A percentile compares a stretch with the other conserved stretches of the same genome.
Evolutionary conservation across 1,140 invertebrate genomes (phyloP).

Genomic region (Bradysia coprophila): DNA sequence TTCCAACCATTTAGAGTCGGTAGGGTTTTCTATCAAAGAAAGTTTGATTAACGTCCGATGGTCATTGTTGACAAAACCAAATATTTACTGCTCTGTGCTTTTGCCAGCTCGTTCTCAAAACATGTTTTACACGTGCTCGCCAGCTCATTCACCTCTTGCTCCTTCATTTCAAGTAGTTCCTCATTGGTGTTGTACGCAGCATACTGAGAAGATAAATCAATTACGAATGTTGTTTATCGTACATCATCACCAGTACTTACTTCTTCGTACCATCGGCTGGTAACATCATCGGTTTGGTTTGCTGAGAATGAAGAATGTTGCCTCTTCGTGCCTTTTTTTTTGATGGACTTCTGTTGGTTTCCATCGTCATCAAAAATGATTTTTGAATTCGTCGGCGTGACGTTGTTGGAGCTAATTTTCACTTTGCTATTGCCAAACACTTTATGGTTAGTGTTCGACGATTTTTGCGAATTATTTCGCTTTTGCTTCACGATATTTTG

Average conservation of each 20-base stretch:
- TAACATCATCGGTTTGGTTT: not conserved
- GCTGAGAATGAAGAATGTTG: no score
- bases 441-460: no score
- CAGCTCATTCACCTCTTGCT: slow-evolving; percentile 17
- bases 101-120: slow-evolving; percentile 13
- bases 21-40: slow-evolving; percentile 14
- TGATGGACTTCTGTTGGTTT: not conserved
- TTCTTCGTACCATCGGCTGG: not conserved
- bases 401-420: no score
- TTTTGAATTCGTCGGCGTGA: no score
- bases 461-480: no score
- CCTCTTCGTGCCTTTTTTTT: not conserved
- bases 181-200: slow-evolving; percentile 13
- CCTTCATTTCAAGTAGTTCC: slow-evolving; percentile 20
- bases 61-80: not conserved
- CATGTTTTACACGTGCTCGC: slow-evolving; percentile 16
- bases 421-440: no score
- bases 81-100: slow-evolving; percentile 13
- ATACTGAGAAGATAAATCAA: not conserved
- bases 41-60: not conserved
- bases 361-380: not conserved
- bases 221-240: not conserved
- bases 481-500: no score
- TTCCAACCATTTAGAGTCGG: slow-evolving; percentile 38
- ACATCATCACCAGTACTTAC: not conserved